Evolutionary conservation across 2,888 invertebrate species (phyloP), one percentile per base, ranked within the genome.

Genomic region (Luperina testacea): DNA sequence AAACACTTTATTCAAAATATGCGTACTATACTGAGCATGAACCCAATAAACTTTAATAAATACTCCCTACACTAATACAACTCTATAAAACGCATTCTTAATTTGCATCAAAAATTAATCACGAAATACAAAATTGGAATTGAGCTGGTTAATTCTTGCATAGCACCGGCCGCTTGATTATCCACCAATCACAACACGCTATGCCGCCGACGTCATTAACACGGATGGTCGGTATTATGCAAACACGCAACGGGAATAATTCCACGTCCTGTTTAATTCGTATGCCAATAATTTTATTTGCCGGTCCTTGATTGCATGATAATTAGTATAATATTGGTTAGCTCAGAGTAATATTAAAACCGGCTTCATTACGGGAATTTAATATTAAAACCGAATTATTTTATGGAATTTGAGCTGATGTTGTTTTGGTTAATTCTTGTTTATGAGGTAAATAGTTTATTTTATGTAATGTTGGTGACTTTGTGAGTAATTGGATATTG

Each of bases 201-300:
- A 77, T 81, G 73, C 77, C 76, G 82, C 74, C 73, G 79, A 90
- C 87, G 89, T 89, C 88, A 90, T 90, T 84, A 86, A 86, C 82
- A 85, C 82, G 82, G 82, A 74, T 86, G 90, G 88, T 77, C 68
- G 79, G 79, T 64, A 82, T 88, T 91, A 91, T 90, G 92, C 87
- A 91, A 91, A 91, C 90, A 82, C 48, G 63, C 68, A 74, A 77
- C 77, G 73, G 61, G 86, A 89, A 91, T 89, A 86, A 87, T 88
- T 82, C 45, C 38, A 1, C 63, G 45, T 45, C 15, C 79, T 27
- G 74, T 84, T 88, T 84, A 85, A 87, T 85, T 87, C 78, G 73
- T 79, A 81, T 65, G 65, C 71, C 83, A 82, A 88, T 90, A 87
- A 89, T 89, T 89, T 85, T 85, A 88, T 90, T 90, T 85, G 80